Conservation (phyloP, 2,113 vertebrate genomes). For the Percopsis transmontana region DNA sequence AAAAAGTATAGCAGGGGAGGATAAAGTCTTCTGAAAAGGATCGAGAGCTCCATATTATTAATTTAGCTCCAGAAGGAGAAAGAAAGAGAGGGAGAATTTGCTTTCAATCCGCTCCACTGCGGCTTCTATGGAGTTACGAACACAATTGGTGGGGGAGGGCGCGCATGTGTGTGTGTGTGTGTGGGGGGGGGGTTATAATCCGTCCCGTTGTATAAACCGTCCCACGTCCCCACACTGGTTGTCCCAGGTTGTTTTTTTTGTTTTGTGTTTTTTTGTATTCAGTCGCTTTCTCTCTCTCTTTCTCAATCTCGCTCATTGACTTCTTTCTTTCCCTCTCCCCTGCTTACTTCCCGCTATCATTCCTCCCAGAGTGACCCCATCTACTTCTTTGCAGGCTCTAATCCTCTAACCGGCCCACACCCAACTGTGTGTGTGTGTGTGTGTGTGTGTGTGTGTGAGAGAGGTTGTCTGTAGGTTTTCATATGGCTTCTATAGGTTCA, state of each 20-base stretch:
- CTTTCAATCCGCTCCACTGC: slow-evolving; percentile 41
- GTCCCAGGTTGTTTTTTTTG: slow-evolving; percentile 39
- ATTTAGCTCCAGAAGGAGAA: slow-evolving; percentile 66
- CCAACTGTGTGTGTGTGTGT: slow-evolving; percentile 46
- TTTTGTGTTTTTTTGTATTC: slow-evolving; percentile 9
- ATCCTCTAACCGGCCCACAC: slow-evolving; percentile 55
- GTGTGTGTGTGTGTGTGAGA: slow-evolving; percentile 20
- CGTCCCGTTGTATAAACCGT: slow-evolving; percentile 60
- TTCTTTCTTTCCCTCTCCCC: slow-evolving; percentile 32
- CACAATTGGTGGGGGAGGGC: slow-evolving; percentile 39
- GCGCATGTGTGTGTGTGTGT: neutral
- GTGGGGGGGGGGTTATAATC: slow-evolving; percentile 62
- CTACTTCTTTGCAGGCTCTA: slow-evolving; percentile 56
- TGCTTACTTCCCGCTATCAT: slow-evolving; percentile 22
- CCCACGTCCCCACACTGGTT: slow-evolving; percentile 28
- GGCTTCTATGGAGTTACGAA: slow-evolving; percentile 60
- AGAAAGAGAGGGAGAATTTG: slow-evolving; percentile 46
- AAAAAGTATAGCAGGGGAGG: slow-evolving; percentile 53
- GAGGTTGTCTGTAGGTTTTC: neutral
- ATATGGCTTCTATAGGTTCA: neutral
- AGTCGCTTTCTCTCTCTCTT: slow-evolving; percentile 11
- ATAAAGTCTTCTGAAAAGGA: slow-evolving; percentile 69
- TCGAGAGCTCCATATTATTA: slow-evolving; percentile 72
- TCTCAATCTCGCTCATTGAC: neutral
- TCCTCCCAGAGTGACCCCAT: slow-evolving; percentile 44